Evolutionary conservation across 2,797 vertebrate genomes (phyloP), one percentile per base, ranked within the genome.

Genomic region (Crypturellus tataupa): DNA sequence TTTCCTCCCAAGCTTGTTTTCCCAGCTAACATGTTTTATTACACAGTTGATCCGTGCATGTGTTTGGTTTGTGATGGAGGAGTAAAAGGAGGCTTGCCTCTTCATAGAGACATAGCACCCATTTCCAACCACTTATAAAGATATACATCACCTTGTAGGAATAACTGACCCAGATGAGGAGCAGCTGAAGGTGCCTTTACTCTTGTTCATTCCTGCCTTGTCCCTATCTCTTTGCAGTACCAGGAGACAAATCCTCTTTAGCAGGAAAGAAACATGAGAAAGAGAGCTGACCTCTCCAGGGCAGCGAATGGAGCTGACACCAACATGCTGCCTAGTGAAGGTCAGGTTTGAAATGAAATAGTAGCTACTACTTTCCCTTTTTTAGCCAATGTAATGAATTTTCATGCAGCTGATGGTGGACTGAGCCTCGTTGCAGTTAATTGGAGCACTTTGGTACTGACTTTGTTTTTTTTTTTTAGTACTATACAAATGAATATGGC

Each of bases 11-110:
- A 0, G 2, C 69, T 91, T 92, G 85, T 95, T 96, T 95, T 85
- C 64, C 18, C 29, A 92, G 71, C 51, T 73, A 89, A 90, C 86
- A 23, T 70, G 64, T 79, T 96, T 87, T 90, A 92, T 95, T 88
- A 91, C 95, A 94, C 8, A 90, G 53, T 46, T 79, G 69, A 71
- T 75, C 56, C 44, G 51, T 33, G 19, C 15, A 13, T 33, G 23
- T n/a, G 49, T 47, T 75, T 13, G 72, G 33, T 47, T 83, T 63
- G 60, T 53, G 55, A 86, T 44, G 44, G 84, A 75, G 85, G 42
- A 60, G 79, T 90, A 73, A 58, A 62, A 89, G 85, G 51, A 56
- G 27, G 27, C 27, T 2, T 31, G 49, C 15, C 86, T 75, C 70
- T 44, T 62, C 4, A 3, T 14, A 56, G 77, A 58, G 65, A n/a